Conservation (phyloP, 1,140 invertebrate species). For the Oryctes rhinoceros region DNA sequence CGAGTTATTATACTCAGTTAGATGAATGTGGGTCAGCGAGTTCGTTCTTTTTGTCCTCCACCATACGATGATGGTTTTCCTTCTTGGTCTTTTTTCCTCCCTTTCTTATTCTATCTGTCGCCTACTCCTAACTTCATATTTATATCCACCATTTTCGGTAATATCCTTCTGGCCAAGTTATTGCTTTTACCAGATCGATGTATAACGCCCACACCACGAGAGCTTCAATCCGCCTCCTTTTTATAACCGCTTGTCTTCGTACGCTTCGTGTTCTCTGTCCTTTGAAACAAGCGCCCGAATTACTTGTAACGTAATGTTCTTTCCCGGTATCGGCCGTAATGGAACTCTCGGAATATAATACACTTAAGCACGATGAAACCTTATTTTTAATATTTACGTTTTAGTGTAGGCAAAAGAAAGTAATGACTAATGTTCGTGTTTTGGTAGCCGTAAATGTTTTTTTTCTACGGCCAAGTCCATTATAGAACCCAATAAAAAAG, state of each 20-base stretch:
- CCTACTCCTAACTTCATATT: constrained; percentile 29
- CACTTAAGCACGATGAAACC: neutral
- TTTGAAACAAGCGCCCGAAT: too few relatives aligned
- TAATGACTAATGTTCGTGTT: constrained; percentile 14
- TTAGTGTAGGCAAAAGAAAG: neutral
- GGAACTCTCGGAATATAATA: neutral
- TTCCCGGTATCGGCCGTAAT: neutral
- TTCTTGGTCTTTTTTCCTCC: neutral
- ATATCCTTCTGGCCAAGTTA: constrained; percentile 24
- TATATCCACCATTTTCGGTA: constrained; percentile 32
- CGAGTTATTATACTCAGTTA: constrained; percentile 26
- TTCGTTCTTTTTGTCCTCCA: constrained; percentile 22
- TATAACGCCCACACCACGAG: neutral
- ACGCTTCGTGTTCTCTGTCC: too few relatives aligned
- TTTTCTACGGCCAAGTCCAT: neutral
- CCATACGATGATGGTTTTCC: neutral
- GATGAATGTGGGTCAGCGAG: constrained; percentile 22
- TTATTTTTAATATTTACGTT: neutral
- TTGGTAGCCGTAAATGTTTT: neutral
- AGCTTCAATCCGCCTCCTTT: neutral
- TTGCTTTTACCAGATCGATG: constrained; percentile 13
- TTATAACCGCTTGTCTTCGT: too few relatives aligned
- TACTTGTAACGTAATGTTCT: too few relatives aligned
- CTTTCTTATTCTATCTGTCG: constrained; percentile 6
- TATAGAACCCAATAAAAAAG: neutral